phyloP scores from a whole-genome alignment of 2,113 vertebrate genomes.

The Mugil cephalus region DNA sequence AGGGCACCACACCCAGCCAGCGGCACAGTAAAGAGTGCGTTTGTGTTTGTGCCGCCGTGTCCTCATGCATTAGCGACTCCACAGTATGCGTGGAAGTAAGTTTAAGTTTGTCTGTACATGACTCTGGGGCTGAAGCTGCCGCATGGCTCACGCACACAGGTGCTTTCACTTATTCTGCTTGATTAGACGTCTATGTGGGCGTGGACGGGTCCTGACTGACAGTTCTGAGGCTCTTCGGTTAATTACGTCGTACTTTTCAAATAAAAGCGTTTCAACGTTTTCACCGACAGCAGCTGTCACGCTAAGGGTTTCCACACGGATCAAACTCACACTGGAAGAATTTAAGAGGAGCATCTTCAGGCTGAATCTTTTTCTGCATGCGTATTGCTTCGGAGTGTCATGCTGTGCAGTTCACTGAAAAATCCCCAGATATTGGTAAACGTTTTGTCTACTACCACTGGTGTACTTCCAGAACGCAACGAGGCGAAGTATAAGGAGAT shows the following conservation, averaged over 20 bases:
- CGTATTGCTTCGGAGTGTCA: too few relatives aligned
- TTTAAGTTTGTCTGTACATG: conserved; percentile 34
- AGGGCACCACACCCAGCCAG: conserved; percentile 82
- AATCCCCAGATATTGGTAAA: too few relatives aligned
- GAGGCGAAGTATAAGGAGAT: too few relatives aligned
- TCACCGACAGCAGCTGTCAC: conserved; percentile 7
- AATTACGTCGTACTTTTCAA: conserved; percentile 13
- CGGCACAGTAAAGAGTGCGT: conserved; percentile 36
- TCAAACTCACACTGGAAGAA: not conserved
- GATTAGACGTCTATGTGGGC: conserved; percentile 29
- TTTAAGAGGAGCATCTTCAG: not conserved
- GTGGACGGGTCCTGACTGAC: conserved; percentile 22
- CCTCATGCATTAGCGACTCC: conserved; percentile 46
- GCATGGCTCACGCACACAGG: conserved; percentile 33
- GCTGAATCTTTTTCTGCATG: not conserved
- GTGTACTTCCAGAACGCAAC: too few relatives aligned
- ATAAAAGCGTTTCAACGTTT: conserved; percentile 1
- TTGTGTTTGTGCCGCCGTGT: conserved; percentile 17
- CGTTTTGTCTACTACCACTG: too few relatives aligned
- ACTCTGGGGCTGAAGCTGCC: not conserved
- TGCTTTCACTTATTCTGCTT: conserved; percentile 66
- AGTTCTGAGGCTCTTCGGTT: conserved; percentile 4
- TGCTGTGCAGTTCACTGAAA: too few relatives aligned
- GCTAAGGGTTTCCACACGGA: not conserved
- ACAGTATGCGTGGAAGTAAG: conserved; percentile 32